Evolutionary conservation across 1,140 invertebrate species (phyloP).

Genomic region (Papilio polytes): DNA sequence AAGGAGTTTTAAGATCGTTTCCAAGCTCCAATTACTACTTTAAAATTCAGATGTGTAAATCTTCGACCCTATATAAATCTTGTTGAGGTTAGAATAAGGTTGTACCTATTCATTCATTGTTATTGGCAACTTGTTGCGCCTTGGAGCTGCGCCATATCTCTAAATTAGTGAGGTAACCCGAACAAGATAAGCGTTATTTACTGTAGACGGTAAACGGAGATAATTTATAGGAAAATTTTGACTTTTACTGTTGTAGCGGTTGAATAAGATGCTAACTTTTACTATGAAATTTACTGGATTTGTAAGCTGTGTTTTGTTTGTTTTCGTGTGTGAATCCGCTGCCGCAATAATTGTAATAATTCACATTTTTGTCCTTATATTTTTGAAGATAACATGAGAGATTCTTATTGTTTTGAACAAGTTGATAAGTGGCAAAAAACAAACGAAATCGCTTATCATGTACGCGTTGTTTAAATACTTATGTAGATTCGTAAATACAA

Average conservation of each 20-base stretch:
- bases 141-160: conserved; percentile 13
- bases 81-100: background rate
- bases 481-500: background rate
- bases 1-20: no score
- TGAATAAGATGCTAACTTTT: background rate
- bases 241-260: background rate
- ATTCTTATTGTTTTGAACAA: no score
- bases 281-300: no score
- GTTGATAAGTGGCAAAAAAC: no score
- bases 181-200: conserved; percentile 21
- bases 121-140: conserved; percentile 18
- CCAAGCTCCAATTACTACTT: background rate
- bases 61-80: background rate
- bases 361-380: no score
- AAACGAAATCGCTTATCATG: no score
- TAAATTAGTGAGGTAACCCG: conserved; percentile 14
- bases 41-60: background rate
- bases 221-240: background rate
- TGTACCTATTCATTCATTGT: conserved; percentile 6
- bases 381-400: no score
- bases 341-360: no score
- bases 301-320: no score
- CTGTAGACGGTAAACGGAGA: background rate
- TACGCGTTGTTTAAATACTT: no score
- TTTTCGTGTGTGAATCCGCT: no score